phyloP scores from a whole-genome alignment of 2,113 vertebrate genomes.

The Phoenicopterus ruber region DNA sequence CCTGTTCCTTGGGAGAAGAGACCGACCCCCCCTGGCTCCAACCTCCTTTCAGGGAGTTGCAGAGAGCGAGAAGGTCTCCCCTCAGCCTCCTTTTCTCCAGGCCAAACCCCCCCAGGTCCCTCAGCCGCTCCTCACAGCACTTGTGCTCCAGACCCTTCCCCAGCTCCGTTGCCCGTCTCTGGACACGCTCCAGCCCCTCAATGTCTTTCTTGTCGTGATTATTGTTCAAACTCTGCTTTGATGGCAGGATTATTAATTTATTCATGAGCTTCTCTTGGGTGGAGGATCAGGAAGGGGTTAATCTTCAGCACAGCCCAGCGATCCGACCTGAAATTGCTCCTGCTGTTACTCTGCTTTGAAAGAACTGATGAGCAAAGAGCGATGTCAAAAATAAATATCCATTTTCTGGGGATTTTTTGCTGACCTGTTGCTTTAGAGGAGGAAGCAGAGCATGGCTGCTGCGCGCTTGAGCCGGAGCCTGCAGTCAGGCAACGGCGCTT shows the following conservation, averaged over 20 bases:
- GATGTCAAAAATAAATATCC: not conserved
- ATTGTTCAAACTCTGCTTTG: not conserved
- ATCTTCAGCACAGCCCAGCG: not conserved
- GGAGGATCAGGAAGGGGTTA: not conserved
- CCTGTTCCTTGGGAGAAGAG: too few relatives aligned
- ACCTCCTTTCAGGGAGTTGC: too few relatives aligned
- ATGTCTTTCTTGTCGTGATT: too few relatives aligned
- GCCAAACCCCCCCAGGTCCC: too few relatives aligned
- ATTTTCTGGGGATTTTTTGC: not conserved
- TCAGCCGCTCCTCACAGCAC: too few relatives aligned
- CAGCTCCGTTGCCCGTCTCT: too few relatives aligned
- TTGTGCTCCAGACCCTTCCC: too few relatives aligned
- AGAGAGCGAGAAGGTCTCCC: too few relatives aligned
- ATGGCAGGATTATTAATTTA: not conserved
- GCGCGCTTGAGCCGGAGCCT: not conserved
- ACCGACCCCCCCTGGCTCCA: too few relatives aligned
- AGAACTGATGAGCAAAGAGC: not conserved
- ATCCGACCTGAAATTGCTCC: not conserved
- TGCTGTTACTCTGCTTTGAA: not conserved
- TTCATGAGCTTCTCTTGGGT: not conserved
- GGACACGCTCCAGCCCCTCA: too few relatives aligned
- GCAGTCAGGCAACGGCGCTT: not conserved
- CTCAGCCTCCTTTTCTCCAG: too few relatives aligned
- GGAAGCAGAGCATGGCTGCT: not conserved
- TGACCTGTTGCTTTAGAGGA: not conserved